These are phyloP conservation scores for Micromussa lordhowensis DNA, from an alignment of 92 coral and sea anemone species.

Conservation along the genomic window DNA sequence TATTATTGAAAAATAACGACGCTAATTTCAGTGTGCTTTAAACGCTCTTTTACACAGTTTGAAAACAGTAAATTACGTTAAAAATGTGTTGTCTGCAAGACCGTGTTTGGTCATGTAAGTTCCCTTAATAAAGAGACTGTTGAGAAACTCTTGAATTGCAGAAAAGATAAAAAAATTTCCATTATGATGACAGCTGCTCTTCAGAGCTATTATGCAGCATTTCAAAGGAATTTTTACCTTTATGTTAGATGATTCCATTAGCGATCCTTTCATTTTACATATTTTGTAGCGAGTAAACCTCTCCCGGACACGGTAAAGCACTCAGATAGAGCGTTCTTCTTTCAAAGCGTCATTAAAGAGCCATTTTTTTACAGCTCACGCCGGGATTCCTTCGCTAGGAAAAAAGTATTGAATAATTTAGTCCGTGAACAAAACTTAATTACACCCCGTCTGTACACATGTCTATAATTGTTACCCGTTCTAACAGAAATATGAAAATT, in stretches of 20 bases:
- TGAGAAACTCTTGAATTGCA: neutral
- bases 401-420: slow-evolving; percentile 37
- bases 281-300: neutral
- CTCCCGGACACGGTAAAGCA: neutral
- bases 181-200: slow-evolving; percentile 18
- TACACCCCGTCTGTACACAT: slow-evolving; percentile 52
- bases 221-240: slow-evolving; percentile 20
- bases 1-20: neutral
- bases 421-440: slow-evolving; percentile 22
- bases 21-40: neutral
- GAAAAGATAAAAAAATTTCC: neutral
- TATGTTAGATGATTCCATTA: neutral
- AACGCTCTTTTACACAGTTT: neutral
- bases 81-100: neutral
- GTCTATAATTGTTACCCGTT: slow-evolving; percentile 45
- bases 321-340: neutral
- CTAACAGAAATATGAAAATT: slow-evolving; percentile 42
- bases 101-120: neutral
- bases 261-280: neutral
- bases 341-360: slow-evolving; percentile 29
- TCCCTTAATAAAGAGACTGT: neutral
- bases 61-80: neutral
- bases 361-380: slow-evolving; percentile 29
- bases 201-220: slow-evolving; percentile 1
- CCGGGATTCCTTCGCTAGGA: slow-evolving; percentile 45